Evolutionary conservation across 2,888 invertebrate genomes (phyloP).

Genomic region (Tinea trinotella): DNA sequence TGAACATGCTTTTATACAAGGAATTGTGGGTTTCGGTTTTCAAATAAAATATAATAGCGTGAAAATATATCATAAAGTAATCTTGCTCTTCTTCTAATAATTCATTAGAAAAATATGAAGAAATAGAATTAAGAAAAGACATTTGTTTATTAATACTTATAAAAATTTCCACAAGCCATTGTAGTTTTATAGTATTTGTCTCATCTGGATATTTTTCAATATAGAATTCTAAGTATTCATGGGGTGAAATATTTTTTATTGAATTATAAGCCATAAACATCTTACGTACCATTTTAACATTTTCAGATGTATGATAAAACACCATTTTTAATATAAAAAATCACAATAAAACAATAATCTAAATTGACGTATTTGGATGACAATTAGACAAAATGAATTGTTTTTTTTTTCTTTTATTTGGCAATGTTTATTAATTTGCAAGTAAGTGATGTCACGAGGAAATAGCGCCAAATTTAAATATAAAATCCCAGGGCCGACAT

Average conservation of each 20-base stretch:
- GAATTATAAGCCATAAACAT: constrained; percentile 43
- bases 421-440: no score
- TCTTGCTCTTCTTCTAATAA: constrained; percentile 44
- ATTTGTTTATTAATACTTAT: constrained; percentile 47
- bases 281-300: constrained; percentile 50
- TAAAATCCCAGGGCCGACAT: no score
- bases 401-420: not conserved
- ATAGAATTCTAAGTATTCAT: constrained; percentile 53
- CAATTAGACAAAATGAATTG: not conserved
- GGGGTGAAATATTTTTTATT: constrained; percentile 39
- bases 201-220: constrained; percentile 49
- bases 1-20: constrained; percentile 56
- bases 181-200: constrained; percentile 44
- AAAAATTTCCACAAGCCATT: constrained; percentile 55
- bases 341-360: constrained; percentile 1
- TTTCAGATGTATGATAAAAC: constrained; percentile 53
- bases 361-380: not conserved
- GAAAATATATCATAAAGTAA: constrained; percentile 46
- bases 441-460: no score
- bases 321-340: constrained; percentile 37
- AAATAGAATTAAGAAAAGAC: constrained; percentile 40
- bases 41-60: constrained; percentile 48
- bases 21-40: constrained; percentile 37
- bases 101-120: constrained; percentile 38
- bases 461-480: no score